These are phyloP conservation scores for Drosophila sp. DNA, from an alignment of 1,140 invertebrate species.

Conservation along the genomic window DNA sequence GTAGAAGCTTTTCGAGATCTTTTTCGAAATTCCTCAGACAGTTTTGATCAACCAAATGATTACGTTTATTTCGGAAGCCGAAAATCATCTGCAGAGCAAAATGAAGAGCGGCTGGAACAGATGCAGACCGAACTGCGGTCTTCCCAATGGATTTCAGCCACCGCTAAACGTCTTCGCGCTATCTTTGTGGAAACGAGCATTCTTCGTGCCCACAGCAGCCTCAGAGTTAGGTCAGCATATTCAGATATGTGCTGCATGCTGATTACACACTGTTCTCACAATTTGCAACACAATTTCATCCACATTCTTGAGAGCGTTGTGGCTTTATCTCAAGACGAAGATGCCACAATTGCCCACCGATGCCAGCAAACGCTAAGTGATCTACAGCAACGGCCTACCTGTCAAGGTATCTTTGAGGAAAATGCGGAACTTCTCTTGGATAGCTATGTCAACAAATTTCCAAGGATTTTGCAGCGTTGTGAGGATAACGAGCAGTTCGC, in stretches of 20 bases:
- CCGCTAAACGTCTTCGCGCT: conserved; percentile 52
- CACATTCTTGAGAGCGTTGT: conserved; percentile 70
- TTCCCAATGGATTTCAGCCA: conserved; percentile 59
- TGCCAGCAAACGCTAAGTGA: conserved; percentile 46
- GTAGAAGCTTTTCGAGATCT: conserved; percentile 53
- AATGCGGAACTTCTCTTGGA: conserved; percentile 68
- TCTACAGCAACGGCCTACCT: conserved; percentile 43
- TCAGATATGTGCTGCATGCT: conserved; percentile 68
- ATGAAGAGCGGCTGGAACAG: conserved; percentile 62
- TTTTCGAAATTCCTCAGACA: conserved; percentile 15
- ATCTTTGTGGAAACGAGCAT: conserved; percentile 61
- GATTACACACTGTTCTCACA: conserved; percentile 59
- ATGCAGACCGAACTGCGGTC: conserved; percentile 58
- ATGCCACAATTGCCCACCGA: conserved; percentile 37
- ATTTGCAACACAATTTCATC: conserved; percentile 64
- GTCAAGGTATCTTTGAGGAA: conserved; percentile 67
- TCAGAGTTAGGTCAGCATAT: conserved; percentile 52
- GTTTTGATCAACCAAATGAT: conserved; percentile 20
- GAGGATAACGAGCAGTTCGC: conserved; percentile 73
- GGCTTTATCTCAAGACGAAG: conserved; percentile 70
- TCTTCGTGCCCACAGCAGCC: conserved; percentile 54
- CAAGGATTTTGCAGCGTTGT: conserved; percentile 67
- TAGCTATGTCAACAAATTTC: conserved; percentile 66
- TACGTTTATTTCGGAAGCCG: conserved; percentile 48
- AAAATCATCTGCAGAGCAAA: conserved; percentile 43